phyloP scores from a whole-genome alignment of 2,797 vertebrate species.

The Pipistrellus pygmaeus region DNA sequence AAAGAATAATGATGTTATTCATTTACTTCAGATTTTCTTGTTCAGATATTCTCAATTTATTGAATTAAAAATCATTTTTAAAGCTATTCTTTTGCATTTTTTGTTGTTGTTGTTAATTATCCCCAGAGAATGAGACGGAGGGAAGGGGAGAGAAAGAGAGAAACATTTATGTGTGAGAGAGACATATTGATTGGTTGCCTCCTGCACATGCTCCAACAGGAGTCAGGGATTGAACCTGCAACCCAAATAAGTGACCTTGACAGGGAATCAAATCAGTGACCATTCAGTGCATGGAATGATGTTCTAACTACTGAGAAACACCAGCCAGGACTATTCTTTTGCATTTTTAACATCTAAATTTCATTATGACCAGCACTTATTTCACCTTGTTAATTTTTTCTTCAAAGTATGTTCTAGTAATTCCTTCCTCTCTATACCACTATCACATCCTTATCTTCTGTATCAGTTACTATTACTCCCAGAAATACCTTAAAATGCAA shows the following conservation, averaged over 20 bases:
- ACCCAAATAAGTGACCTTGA: background rate
- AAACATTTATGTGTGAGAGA: background rate
- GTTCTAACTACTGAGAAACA: background rate
- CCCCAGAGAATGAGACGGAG: background rate
- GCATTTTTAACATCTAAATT: constrained; percentile 9
- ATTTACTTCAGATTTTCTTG: constrained; percentile 78
- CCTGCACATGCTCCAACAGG: background rate
- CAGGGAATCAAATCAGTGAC: background rate
- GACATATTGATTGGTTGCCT: background rate
- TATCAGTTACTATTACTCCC: background rate
- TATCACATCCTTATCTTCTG: background rate
- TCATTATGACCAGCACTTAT: background rate
- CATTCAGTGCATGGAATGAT: background rate
- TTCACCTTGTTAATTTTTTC: constrained; percentile 38
- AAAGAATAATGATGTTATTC: constrained; percentile 63
- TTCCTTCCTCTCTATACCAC: background rate
- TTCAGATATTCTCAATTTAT: constrained; percentile 77
- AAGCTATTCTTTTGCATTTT: background rate
- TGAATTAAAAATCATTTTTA: constrained; percentile 35
- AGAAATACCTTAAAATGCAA: background rate
- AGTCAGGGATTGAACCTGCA: background rate
- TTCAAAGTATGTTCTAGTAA: constrained; percentile 27
- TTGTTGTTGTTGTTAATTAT: background rate
- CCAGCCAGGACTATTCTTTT: background rate
- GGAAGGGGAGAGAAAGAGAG: background rate